Percentiles rank a stretch among this genome's conserved stretches.
phyloP scores from a whole-genome alignment of 1,140 invertebrate genomes.

The Drosophila ercepeae region DNA sequence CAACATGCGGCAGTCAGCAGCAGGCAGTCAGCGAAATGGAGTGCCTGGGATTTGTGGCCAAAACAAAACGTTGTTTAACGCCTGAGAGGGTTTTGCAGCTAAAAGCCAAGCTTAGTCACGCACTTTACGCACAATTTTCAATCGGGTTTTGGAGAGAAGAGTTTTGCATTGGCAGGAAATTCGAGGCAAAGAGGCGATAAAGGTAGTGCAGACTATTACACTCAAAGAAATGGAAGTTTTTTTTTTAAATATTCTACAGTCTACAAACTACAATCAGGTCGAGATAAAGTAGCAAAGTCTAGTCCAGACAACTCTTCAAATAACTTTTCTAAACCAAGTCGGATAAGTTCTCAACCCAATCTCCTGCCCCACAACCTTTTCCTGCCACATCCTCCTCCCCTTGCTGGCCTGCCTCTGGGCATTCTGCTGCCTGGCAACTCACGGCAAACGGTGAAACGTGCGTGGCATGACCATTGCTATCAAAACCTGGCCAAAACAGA shows the following conservation, averaged over 20 bases:
- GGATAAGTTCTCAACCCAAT: background rate
- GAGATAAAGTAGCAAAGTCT: no score
- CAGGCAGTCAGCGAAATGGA: slow-evolving; percentile 15
- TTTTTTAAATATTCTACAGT: no score
- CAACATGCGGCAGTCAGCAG: slow-evolving; percentile 61
- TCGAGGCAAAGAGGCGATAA: no score
- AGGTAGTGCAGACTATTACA: background rate
- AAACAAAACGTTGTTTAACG: slow-evolving; percentile 62
- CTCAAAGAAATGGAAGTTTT: no score
- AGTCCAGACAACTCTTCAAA: no score
- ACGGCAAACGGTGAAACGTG: slow-evolving; percentile 27
- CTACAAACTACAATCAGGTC: no score
- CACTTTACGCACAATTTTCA: slow-evolving; percentile 59
- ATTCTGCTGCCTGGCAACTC: slow-evolving; percentile 32
- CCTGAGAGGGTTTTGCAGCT: slow-evolving; percentile 31
- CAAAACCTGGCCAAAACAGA: slow-evolving; percentile 40
- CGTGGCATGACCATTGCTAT: slow-evolving; percentile 50
- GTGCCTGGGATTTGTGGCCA: slow-evolving; percentile 66
- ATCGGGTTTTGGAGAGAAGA: slow-evolving; percentile 10
- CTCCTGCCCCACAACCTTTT: background rate
- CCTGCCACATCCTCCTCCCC: background rate
- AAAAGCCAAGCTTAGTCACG: slow-evolving; percentile 47
- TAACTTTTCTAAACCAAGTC: background rate
- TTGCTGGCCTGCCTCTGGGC: slow-evolving; percentile 15
- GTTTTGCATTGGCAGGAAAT: slow-evolving; percentile 7